A percentile compares a stretch with the other conserved stretches of the same genome.
Conservation (phyloP, 2,113 vertebrate species). For the Dicentrarchus labrax region DNA sequence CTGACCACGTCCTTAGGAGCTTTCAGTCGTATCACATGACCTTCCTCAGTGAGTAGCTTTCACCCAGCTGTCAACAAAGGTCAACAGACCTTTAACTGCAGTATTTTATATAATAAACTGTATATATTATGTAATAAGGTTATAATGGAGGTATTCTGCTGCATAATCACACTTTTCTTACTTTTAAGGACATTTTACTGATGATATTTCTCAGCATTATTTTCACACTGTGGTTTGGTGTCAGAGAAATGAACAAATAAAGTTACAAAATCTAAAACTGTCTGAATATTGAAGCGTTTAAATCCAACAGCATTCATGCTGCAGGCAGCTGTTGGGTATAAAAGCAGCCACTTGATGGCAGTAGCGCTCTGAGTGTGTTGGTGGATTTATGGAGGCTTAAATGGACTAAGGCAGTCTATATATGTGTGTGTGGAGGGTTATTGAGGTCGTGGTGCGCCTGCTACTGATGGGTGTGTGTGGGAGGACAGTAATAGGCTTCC, state of each 20-base stretch:
- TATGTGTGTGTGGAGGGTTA: slow-evolving; percentile 68
- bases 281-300: not conserved
- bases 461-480: slow-evolving; percentile 78
- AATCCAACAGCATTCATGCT: not conserved
- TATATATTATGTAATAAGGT: too few relatives aligned
- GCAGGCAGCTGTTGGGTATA: not conserved
- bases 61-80: too few relatives aligned
- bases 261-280: too few relatives aligned
- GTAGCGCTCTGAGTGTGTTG: slow-evolving; percentile 23
- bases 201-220: too few relatives aligned
- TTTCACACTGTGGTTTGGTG: too few relatives aligned
- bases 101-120: too few relatives aligned
- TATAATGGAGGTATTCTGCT: too few relatives aligned
- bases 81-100: too few relatives aligned
- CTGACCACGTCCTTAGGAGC: not conserved
- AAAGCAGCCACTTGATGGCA: slow-evolving; percentile 65
- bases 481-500: slow-evolving; percentile 81
- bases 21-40: not conserved
- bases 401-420: slow-evolving; percentile 14
- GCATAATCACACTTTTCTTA: too few relatives aligned
- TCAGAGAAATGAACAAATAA: too few relatives aligned
- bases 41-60: too few relatives aligned
- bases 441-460: slow-evolving; percentile 78
- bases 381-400: not conserved
- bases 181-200: too few relatives aligned